Base-by-base conservation (phyloP, 2,113 vertebrate genomes). In the Catharus fuscescens region DNA sequence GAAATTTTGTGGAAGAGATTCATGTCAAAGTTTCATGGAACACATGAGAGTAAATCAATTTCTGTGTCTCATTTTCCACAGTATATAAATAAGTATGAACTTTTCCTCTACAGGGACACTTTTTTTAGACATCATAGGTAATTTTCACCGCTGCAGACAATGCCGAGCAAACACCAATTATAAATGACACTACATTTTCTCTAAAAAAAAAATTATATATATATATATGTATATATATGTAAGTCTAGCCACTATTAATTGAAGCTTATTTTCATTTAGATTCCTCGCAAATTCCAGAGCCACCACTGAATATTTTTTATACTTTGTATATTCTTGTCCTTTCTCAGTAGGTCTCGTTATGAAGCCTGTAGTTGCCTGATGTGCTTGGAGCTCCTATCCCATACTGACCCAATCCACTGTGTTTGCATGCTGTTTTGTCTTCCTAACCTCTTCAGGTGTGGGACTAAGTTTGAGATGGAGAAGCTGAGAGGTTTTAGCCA, bases 191-290 rank as follows among this genome's bases (percentile, higher is more conserved):
- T 17, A 31, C 4, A 13, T 78, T 70, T 84, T 74, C 26, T 72
- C 19, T 34, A 29, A 59, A 83, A 71, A 40, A 44, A 38, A 38
- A 38, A 38, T 38, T 38, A 38, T 38, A 38, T 38, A 38, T 38
- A 38, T 38, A 38, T 38, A 38, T 38, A 38, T 38, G 10, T 38
- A 38, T 38, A 44, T 14, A 12, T 4, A 3, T 9, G 14, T 54
- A 57, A 54, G 29, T 45, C 28, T 45, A 78, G 16, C 9, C 8
- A 38, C 38, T 4, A 3, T 74, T 84, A 78, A 32, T 44, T 78
- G 32, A 52, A 73, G 17, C 26, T 89, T 76, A 26, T n/a, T 90
- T 91, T 92, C 17, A 50, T 74, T 81, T 38, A 81, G 38, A 69
- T 18, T 48, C 44, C 24, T 72, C 2, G 1, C 54, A 64, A 71